Conservation (phyloP, 2,113 vertebrate species). For the Typhlomys cinereus region DNA sequence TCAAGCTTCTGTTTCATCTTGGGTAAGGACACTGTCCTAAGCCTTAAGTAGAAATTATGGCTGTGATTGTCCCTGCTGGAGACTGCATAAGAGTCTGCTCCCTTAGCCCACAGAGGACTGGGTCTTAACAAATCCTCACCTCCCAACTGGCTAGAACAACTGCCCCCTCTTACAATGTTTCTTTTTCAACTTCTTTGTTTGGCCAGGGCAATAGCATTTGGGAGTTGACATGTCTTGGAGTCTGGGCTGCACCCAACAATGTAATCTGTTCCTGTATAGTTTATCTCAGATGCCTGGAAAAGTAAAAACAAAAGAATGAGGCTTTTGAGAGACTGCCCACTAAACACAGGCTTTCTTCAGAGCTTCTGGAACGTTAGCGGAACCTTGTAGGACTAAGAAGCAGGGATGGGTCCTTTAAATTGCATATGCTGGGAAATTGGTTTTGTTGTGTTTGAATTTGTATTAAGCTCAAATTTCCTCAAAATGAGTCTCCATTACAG, state of each 20-base stretch:
- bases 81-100: background rate
- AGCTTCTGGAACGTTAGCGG: conserved; percentile 51
- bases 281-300: conserved; percentile 65
- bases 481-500: conserved; percentile 40
- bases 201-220: conserved; percentile 46
- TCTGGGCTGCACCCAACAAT: conserved; percentile 10
- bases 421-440: conserved; percentile 44
- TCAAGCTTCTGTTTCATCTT: conserved; percentile 48
- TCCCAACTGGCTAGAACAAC: conserved; percentile 51
- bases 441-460: conserved; percentile 55
- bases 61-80: conserved; percentile 6
- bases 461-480: conserved; percentile 52
- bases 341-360: conserved; percentile 57
- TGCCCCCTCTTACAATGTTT: conserved; percentile 30
- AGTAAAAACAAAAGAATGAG: conserved; percentile 46
- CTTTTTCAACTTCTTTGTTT: conserved; percentile 26
- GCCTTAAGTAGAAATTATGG: conserved; percentile 58
- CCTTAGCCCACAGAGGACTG: conserved; percentile 21
- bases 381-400: conserved; percentile 55
- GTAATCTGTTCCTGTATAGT: conserved; percentile 20
- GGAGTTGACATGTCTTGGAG: conserved; percentile 28
- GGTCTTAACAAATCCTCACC: conserved; percentile 50
- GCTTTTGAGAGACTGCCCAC: conserved; percentile 34
- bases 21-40: conserved; percentile 42
- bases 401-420: conserved; percentile 26